phyloP scores from a whole-genome alignment of 2,888 invertebrate genomes.

The Sipunculus nudus region DNA sequence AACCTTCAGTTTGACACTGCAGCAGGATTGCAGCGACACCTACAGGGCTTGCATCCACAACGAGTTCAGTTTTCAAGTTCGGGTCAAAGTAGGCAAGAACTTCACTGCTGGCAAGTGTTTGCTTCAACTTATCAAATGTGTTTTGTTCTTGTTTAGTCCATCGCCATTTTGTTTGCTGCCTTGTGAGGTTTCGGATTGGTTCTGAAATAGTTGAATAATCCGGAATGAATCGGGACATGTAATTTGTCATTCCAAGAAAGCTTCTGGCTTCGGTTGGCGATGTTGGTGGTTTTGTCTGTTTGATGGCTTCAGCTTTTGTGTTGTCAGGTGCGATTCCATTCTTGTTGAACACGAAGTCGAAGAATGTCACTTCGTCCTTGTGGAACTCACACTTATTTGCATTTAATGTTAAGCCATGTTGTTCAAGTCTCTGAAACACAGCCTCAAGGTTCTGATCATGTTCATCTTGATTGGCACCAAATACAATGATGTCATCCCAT shows the following conservation, averaged over 20 bases:
- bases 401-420: too few relatives aligned
- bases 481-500: conserved; percentile 25
- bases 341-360: neutral
- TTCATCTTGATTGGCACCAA: neutral
- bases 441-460: too few relatives aligned
- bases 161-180: conserved; percentile 30
- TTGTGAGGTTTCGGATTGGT: conserved; percentile 39
- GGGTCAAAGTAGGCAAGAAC: conserved; percentile 30
- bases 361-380: neutral
- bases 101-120: neutral
- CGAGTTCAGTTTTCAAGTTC: conserved; percentile 18
- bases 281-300: conserved; percentile 27
- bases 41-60: conserved; percentile 35
- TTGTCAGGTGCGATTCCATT: conserved; percentile 31
- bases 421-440: too few relatives aligned
- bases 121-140: conserved; percentile 31
- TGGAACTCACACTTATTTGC: neutral
- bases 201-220: conserved; percentile 34
- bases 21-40: conserved; percentile 17
- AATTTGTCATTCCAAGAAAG: conserved; percentile 43
- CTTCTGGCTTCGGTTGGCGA: conserved; percentile 35
- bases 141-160: conserved; percentile 35
- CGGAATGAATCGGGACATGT: conserved; percentile 40
- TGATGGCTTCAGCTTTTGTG: conserved; percentile 37
- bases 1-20: neutral